Evolutionary conservation across 2,888 invertebrate genomes (phyloP), one percentile per base, ranked within the genome.

Genomic region (Clistopyga incitator): DNA sequence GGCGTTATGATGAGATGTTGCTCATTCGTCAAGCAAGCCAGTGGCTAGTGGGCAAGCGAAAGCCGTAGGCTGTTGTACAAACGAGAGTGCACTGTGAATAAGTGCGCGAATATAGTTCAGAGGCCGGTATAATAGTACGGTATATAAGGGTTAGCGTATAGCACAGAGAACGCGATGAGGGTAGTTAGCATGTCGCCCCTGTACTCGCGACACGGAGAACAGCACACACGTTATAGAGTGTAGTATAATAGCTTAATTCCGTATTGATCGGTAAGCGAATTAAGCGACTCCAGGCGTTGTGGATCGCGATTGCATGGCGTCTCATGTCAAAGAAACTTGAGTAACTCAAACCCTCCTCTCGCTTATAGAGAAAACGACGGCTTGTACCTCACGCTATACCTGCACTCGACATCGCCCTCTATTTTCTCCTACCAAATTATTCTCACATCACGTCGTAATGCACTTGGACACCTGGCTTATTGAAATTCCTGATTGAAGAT

Each of bases 161-260:
- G 38, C 64, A 11, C 20, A n/a, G 61, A 61, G 54, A 77, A 68
- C 80, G 68, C 78, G 78, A 81, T 54, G 80, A 79, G 84, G 81
- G 84, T 84, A 81, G 84, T 84, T 84, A 84, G 81, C 84, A 84
- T 84, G 84, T 84, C 78, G 81, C 68, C 50, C 77, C 70, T 64
- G 70, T 78, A 56, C 64, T 75, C 50, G 83, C 67, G 25, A 67
- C 56, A 59, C 59, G 29, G 70, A 65, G 68, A 50, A 75, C 38
- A 68, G 68, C 25, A 59, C 38, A 61, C 59, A 59, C 61, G 61
- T 52, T 76, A 61, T 71, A 78, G 52, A 42, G 77, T 83, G 88
- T 82, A 86, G 87, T 88, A 85, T 90, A 90, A 90, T 90, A 89
- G 88, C 90, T 90, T 90, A 89, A 90, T 90, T 88, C 88, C 71